A percentile compares a stretch with the other conserved stretches of the same genome.
Evolutionary conservation across 2,888 invertebrate genomes (phyloP).

Genomic region (Dasypogon diadema): DNA sequence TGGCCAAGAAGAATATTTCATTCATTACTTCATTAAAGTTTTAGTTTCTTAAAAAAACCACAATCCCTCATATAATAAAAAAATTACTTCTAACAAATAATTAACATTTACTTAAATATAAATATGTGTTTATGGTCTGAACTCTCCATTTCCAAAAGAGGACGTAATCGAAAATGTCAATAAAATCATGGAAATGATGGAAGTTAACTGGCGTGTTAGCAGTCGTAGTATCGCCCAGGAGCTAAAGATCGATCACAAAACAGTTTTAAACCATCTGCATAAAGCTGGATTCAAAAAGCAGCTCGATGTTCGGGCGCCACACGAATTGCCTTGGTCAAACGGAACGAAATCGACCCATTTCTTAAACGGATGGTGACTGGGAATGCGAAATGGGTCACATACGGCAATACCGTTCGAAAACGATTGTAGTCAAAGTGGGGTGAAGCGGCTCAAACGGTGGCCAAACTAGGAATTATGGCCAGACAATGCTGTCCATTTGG

Average conservation of each 20-base stretch:
- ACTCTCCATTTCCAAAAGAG: no score
- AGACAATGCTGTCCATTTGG: conserved; percentile 12
- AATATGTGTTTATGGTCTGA: no score
- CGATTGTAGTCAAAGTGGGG: conserved; percentile 52
- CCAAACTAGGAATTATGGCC: conserved; percentile 54
- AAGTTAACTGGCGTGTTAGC: background rate
- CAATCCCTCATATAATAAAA: no score
- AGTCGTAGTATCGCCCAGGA: background rate
- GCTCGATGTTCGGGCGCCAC: conserved; percentile 2
- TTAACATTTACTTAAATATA: no score
- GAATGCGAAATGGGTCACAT: conserved; percentile 57
- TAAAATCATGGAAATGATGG: background rate
- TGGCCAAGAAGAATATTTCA: background rate
- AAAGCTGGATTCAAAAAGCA: conserved; percentile 8
- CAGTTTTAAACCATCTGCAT: conserved; percentile 1
- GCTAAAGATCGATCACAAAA: background rate
- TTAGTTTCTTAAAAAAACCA: no score
- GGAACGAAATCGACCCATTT: conserved; percentile 57
- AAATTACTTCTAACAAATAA: no score
- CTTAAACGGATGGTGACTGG: conserved; percentile 56
- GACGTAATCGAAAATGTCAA: conserved; percentile 5
- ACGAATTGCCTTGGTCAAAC: conserved; percentile 50
- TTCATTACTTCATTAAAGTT: no score
- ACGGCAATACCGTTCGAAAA: conserved; percentile 44
- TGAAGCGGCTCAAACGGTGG: conserved; percentile 53